A percentile compares a stretch with the other conserved stretches of the same genome.
Conservation (phyloP, 2,888 invertebrate genomes). For the Fragum sueziense region DNA sequence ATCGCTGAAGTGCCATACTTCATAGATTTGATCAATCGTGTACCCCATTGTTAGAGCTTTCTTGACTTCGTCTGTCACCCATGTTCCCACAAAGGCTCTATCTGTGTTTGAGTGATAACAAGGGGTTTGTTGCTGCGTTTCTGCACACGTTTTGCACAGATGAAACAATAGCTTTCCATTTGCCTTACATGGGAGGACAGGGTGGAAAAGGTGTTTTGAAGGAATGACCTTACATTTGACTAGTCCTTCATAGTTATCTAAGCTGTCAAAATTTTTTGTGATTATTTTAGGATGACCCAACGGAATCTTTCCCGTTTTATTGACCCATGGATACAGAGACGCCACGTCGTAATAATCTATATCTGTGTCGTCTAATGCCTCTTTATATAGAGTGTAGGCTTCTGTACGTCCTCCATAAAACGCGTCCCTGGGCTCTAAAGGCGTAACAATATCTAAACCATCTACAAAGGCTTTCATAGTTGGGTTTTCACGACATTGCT, state of each 20-base stretch:
- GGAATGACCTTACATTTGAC: constrained; percentile 70
- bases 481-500: constrained; percentile 36
- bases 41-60: constrained; percentile 33
- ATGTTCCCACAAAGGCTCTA: constrained; percentile 41
- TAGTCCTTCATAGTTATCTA: constrained; percentile 67
- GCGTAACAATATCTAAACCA: constrained; percentile 38
- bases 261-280: constrained; percentile 55
- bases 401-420: constrained; percentile 71
- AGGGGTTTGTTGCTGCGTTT: constrained; percentile 22
- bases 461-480: constrained; percentile 48
- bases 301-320: constrained; percentile 65
- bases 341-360: constrained; percentile 67
- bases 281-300: constrained; percentile 64
- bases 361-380: constrained; percentile 47
- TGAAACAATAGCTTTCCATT: constrained; percentile 55
- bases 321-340: constrained; percentile 68
- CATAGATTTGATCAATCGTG: constrained; percentile 36
- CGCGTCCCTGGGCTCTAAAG: constrained; percentile 66
- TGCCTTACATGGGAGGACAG: constrained; percentile 70
- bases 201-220: constrained; percentile 68
- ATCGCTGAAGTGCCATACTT: constrained; percentile 51
- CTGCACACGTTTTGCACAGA: constrained; percentile 10
- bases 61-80: constrained; percentile 9
- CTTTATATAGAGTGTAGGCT: constrained; percentile 63
- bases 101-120: constrained; percentile 31